Conservation (phyloP, 2,113 vertebrate genomes). For the Ceyx cyanopectus region DNA sequence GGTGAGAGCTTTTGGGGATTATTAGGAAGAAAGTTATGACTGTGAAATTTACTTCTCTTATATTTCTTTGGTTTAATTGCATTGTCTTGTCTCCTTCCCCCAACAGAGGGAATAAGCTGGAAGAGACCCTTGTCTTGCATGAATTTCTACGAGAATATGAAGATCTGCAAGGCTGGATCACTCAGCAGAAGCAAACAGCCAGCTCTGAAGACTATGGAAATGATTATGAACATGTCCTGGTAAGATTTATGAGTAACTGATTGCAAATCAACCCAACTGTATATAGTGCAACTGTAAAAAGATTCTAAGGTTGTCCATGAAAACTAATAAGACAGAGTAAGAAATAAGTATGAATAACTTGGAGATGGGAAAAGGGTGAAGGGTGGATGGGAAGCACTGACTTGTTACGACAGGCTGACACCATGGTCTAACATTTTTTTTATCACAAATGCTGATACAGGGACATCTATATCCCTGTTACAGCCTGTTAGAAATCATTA, state of each 20-base stretch:
- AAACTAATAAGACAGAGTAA: not conserved
- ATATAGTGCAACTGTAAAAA: not conserved
- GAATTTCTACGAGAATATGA: conserved; percentile 83
- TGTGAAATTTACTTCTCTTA: not conserved
- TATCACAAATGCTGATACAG: not conserved
- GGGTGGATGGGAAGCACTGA: not conserved
- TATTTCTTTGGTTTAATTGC: not conserved
- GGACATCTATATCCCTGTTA: not conserved
- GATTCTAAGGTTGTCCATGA: not conserved
- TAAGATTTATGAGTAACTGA: conserved; percentile 61
- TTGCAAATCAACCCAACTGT: not conserved
- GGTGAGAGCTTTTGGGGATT: not conserved
- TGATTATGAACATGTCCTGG: conserved; percentile 82
- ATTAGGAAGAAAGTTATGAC: not conserved
- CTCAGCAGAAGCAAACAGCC: conserved; percentile 77
- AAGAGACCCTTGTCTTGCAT: conserved; percentile 82
- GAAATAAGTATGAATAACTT: not conserved
- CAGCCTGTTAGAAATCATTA: not conserved
- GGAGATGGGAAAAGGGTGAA: not conserved
- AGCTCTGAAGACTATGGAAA: conserved; percentile 81
- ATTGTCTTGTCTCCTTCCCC: not conserved
- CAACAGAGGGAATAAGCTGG: conserved; percentile 71
- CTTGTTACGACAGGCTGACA: not conserved
- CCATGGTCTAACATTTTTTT: not conserved
- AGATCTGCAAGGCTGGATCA: conserved; percentile 85